Percentiles rank a stretch among this genome's conserved stretches.
Conservation (phyloP, 2,113 vertebrate genomes). For the Lamprotornis superbus region DNA sequence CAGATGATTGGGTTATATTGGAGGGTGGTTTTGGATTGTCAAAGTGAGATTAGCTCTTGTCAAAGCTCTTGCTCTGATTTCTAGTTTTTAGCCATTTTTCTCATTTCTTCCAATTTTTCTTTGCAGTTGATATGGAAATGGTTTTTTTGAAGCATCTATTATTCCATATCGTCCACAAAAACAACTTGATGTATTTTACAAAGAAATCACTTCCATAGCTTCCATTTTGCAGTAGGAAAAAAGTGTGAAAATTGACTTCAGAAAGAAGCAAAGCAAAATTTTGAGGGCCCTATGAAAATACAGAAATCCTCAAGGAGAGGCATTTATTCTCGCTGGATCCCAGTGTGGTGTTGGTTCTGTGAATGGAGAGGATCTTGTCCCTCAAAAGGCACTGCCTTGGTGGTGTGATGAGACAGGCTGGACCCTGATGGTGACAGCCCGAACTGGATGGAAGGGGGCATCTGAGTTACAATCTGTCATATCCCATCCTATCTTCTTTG, state of each 20-base stretch:
- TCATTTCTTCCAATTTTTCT: not conserved
- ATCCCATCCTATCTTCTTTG: not conserved
- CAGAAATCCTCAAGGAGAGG: not conserved
- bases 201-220: not conserved
- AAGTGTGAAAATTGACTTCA: not conserved
- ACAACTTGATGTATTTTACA: not conserved
- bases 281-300: not conserved
- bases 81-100: not conserved
- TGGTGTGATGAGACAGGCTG: not conserved
- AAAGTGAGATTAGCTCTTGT: not conserved
- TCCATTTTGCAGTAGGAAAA: not conserved
- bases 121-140: not conserved
- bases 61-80: not conserved
- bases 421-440: not conserved
- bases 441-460: not conserved
- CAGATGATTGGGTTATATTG: not conserved
- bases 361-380: not conserved
- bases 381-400: not conserved
- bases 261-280: not conserved
- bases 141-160: not conserved
- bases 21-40: not conserved
- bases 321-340: not conserved
- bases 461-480: not conserved
- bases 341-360: not conserved
- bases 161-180: not conserved